A percentile compares a stretch with the other conserved stretches of the same genome.
Conservation (phyloP, 2,888 invertebrate genomes). For the Trichopria drosophilae region DNA sequence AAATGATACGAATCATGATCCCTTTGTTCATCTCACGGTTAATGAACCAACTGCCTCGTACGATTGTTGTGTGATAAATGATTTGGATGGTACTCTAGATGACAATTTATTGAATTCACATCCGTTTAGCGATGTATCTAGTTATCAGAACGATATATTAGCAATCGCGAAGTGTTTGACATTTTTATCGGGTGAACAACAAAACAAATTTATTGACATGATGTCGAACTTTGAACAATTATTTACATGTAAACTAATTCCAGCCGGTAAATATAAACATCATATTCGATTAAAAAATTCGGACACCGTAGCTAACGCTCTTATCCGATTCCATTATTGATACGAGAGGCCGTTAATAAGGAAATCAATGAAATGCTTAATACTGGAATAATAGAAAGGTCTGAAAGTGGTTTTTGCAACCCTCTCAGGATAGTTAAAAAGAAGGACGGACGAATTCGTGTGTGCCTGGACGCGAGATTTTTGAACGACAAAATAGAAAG, state of each 20-base stretch:
- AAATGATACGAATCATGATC: no score
- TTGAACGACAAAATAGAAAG: slow-evolving; percentile 42
- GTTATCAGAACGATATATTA: no score
- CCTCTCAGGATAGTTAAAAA: slow-evolving; percentile 27
- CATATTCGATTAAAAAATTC: no score
- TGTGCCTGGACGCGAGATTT: slow-evolving; percentile 42
- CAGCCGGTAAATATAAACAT: no score
- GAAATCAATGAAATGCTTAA: slow-evolving; percentile 33
- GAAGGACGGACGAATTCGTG: neutral
- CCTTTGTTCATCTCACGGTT: no score
- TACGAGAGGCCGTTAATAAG: slow-evolving; percentile 34
- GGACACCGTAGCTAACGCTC: no score
- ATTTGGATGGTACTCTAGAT: no score
- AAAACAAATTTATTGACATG: neutral
- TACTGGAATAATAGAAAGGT: slow-evolving; percentile 4
- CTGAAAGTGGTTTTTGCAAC: slow-evolving; percentile 38
- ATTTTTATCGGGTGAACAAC: no score
- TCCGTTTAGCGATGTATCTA: neutral
- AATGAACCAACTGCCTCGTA: no score
- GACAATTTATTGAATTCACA: neutral
- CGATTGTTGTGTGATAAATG: no score
- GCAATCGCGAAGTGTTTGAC: no score
- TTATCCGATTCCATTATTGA: neutral
- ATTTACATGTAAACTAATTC: slow-evolving; percentile 1
- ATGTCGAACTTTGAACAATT: neutral